Evolutionary conservation across 2,888 invertebrate species (phyloP).

Genomic region (Drosophila limbata): DNA sequence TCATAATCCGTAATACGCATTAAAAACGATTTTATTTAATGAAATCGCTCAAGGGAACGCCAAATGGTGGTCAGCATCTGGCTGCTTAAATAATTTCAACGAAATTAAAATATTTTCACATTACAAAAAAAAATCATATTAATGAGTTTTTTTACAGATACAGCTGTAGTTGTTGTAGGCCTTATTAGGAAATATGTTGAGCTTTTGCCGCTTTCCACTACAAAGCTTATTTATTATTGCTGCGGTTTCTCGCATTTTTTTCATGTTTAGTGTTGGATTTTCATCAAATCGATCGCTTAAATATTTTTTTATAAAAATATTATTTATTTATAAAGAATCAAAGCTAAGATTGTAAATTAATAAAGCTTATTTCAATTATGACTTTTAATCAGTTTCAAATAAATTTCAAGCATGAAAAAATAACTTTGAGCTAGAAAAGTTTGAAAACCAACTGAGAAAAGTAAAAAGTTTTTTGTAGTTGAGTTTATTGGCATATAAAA

Average conservation of each 20-base stretch:
- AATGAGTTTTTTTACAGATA: neutral
- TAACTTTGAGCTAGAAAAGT: neutral
- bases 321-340: no score
- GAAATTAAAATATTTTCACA: conserved; percentile 20
- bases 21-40: conserved; percentile 82
- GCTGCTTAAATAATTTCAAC: conserved; percentile 34
- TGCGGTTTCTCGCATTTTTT: no score
- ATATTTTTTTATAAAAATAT: no score
- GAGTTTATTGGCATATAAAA: no score
- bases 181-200: neutral
- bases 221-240: no score
- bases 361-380: no score
- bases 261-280: no score
- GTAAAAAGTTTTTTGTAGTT: neutral
- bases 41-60: conserved; percentile 64
- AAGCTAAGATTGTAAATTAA: no score
- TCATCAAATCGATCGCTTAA: no score
- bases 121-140: conserved; percentile 6
- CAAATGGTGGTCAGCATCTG: conserved; percentile 27
- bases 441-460: neutral
- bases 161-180: neutral
- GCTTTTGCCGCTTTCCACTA: neutral
- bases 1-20: conserved; percentile 79
- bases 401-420: neutral
- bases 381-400: no score